Conservation (phyloP, 2,888 invertebrate genomes). For the Teinopalpus imperialis region DNA sequence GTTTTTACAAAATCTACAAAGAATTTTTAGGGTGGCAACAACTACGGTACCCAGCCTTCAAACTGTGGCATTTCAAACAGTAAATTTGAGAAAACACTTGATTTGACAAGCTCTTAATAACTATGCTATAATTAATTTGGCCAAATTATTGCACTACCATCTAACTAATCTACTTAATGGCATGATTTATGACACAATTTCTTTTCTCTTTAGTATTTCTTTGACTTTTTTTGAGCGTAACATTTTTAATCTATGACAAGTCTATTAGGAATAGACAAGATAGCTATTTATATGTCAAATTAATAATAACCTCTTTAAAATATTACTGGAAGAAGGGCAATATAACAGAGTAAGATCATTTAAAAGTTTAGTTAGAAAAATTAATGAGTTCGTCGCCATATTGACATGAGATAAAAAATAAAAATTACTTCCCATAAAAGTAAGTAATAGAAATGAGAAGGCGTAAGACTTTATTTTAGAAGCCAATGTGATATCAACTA, state of each 20-base stretch:
- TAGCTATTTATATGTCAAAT: constrained; percentile 17
- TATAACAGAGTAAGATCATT: constrained; percentile 10
- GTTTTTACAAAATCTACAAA: too few relatives aligned
- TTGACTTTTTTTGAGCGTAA: constrained; percentile 23
- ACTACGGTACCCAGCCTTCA: constrained; percentile 33
- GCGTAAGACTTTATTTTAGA: neutral
- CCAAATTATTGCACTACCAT: constrained; percentile 60
- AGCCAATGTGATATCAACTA: neutral
- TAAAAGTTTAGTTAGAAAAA: too few relatives aligned
- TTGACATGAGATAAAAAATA: neutral
- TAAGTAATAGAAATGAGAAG: constrained; percentile 20
- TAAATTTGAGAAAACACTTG: constrained; percentile 8
- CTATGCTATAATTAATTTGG: constrained; percentile 50
- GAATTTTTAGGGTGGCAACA: neutral
- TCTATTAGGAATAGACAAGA: constrained; percentile 28
- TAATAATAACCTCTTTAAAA: constrained; percentile 12
- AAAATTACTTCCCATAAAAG: neutral
- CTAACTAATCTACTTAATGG: constrained; percentile 39
- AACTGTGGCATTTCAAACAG: constrained; percentile 47
- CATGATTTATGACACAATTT: constrained; percentile 32
- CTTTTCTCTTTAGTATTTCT: constrained; percentile 26
- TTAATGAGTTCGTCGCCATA: neutral
- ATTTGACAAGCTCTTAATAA: constrained; percentile 26
- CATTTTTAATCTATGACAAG: constrained; percentile 24
- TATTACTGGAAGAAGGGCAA: constrained; percentile 6